phyloP scores from a whole-genome alignment of 2,113 vertebrate genomes.

The Zapornia atra region DNA sequence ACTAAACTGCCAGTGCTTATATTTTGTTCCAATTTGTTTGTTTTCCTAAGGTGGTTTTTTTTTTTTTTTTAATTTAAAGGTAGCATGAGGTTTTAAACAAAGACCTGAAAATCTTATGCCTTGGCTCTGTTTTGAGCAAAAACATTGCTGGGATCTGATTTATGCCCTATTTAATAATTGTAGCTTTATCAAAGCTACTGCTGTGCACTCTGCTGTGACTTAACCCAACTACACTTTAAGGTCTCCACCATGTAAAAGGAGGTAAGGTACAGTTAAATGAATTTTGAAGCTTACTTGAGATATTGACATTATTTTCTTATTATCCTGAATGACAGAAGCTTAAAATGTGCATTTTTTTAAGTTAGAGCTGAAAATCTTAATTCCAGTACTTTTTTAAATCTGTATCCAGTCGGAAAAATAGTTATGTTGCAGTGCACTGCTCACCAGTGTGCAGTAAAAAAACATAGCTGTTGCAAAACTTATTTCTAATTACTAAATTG shows the following conservation, averaged over 20 bases:
- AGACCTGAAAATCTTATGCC: neutral
- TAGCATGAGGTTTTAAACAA: neutral
- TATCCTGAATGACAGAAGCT: neutral
- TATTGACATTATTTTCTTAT: neutral
- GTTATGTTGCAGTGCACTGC: neutral
- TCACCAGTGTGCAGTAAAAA: neutral
- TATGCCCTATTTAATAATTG: neutral
- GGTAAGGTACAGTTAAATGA: neutral
- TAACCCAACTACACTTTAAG: neutral
- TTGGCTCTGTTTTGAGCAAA: neutral
- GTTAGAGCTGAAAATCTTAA: neutral
- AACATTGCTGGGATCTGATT: neutral
- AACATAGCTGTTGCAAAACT: neutral
- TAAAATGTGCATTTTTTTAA: neutral
- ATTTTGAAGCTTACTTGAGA: neutral
- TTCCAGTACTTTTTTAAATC: neutral
- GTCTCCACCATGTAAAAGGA: neutral
- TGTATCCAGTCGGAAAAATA: neutral
- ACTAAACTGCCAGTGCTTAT: neutral
- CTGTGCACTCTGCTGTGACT: neutral
- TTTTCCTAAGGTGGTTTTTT: neutral
- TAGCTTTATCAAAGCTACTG: neutral
- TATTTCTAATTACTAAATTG: neutral
- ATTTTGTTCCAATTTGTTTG: neutral
- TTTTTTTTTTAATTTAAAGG: neutral